Percentiles rank a stretch among this genome's conserved stretches.
Evolutionary conservation across 2,113 vertebrate species (phyloP).

Genomic region (Pelmatolapia mariae): DNA sequence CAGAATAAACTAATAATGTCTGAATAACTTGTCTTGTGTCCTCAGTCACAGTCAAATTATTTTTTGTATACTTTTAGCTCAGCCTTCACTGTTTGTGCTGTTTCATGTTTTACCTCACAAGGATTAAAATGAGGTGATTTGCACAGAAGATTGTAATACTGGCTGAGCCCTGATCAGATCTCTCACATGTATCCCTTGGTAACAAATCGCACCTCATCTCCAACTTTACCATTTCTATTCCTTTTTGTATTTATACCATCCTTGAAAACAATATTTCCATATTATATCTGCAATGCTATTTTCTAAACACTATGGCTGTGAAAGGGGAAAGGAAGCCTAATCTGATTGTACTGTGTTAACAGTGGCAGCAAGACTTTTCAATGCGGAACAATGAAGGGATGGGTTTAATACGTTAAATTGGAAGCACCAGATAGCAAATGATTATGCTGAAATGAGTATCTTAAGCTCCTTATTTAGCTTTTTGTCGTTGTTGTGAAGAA

Average conservation of each 20-base stretch:
- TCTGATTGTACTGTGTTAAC: not conserved
- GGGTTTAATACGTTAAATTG: not conserved
- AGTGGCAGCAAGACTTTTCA: not conserved
- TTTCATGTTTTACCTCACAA: not conserved
- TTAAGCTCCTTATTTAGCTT: not conserved
- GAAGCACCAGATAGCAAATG: not conserved
- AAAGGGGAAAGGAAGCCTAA: not conserved
- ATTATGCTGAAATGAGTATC: not conserved
- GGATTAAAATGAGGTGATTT: not conserved
- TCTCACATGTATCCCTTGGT: not conserved
- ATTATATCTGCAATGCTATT: slow-evolving; percentile 14
- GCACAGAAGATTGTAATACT: not conserved
- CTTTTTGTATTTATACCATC: not conserved
- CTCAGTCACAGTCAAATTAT: slow-evolving; percentile 11
- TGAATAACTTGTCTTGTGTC: not conserved
- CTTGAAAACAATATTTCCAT: not conserved
- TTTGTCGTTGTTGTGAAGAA: not conserved
- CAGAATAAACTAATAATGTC: not conserved
- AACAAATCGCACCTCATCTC: not conserved
- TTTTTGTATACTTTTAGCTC: not conserved
- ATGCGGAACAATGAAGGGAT: not conserved
- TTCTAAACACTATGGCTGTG: not conserved
- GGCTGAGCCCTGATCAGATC: slow-evolving; percentile 13
- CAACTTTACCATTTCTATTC: not conserved
- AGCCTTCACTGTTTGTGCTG: not conserved